phyloP scores from a whole-genome alignment of 1,140 invertebrate genomes.

The Episyrphus balteatus region DNA sequence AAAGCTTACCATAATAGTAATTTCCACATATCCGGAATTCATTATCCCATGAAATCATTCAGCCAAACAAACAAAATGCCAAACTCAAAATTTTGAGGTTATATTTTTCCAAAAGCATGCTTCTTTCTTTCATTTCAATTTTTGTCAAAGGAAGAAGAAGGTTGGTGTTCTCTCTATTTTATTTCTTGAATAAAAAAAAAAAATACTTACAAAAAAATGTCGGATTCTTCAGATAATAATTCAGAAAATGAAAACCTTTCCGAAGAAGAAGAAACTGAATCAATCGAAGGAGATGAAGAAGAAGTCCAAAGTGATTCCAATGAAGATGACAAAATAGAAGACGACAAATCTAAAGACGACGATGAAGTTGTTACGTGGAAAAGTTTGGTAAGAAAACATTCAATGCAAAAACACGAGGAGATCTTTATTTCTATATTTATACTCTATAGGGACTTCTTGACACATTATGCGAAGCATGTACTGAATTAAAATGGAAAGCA shows the following conservation, averaged over 20 bases:
- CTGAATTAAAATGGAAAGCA: constrained; percentile 82
- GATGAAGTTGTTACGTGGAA: constrained; percentile 21
- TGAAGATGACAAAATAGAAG: constrained; percentile 1
- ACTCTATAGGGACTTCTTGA: constrained; percentile 74
- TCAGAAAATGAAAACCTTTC: neutral
- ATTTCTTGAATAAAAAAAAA: too few species aligned
- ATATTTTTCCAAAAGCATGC: too few species aligned
- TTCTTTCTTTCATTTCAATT: too few species aligned
- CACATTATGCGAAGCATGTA: constrained; percentile 81
- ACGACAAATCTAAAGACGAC: constrained; percentile 1
- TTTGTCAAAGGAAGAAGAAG: too few species aligned
- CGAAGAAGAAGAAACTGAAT: constrained; percentile 6
- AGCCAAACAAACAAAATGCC: too few species aligned
- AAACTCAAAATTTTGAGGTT: too few species aligned
- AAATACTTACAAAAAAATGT: constrained; percentile 13
- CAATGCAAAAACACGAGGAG: neutral
- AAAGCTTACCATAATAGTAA: too few species aligned
- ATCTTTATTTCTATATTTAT: too few species aligned
- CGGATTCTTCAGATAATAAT: constrained; percentile 23
- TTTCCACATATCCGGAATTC: too few species aligned
- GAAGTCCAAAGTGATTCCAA: constrained; percentile 2
- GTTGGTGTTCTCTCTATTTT: too few species aligned
- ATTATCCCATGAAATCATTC: too few species aligned
- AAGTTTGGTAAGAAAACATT: constrained; percentile 19
- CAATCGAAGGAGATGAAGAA: constrained; percentile 3